Base-by-base conservation (phyloP, 2,888 invertebrate genomes). In the Argyresthia albistria region DNA sequence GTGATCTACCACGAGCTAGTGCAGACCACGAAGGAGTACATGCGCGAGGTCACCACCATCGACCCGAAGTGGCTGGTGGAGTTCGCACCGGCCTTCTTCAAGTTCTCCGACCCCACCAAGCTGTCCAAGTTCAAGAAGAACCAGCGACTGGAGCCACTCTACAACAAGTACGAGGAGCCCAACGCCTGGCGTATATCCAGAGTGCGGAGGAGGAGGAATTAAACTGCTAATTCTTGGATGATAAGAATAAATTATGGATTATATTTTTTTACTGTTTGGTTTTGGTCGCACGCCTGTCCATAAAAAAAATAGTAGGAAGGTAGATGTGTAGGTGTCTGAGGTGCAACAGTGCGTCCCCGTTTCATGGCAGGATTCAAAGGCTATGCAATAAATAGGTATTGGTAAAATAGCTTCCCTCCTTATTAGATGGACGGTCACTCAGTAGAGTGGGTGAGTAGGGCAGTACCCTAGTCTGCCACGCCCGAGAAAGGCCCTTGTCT, bases 61-160 rank as follows among this genome's bases (percentile, higher is more conserved):
- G 97, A 98, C 84, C 97, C 97, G 0, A 97, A 97, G 76, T 99
- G 99, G 99, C 89, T 99, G 54, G 98, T 99, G 0, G 99, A 99
- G 76, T 99, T 97, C 76, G 99, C 99, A 0, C 98, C 99, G 0
- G 98, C 99, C 0, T 99, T 99, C 90, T 99, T 99, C 89, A 96
- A 97, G 76, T 97, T 99, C 87, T 97, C 97, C 7, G 99, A 99
- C 82, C 98, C 98, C 2, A 99, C 99, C 0, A 99, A 98, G 76
- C 90, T 99, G 39, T 98, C 98, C 76, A 98, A 98, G 73, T 98
- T 98, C 86, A 99, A 99, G 91, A 98, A 98, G 84, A 98, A 98
- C 87, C 98, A 99, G 89, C 91, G 98, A 57, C 90, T 99, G 58
- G 99, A 99, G 70, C 99, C 99, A 0, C 88, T 99, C 3, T 97